Percentiles rank a stretch among this genome's conserved stretches.
phyloP scores from a whole-genome alignment of 2,797 vertebrate genomes.

The Tenualosa ilisha region DNA sequence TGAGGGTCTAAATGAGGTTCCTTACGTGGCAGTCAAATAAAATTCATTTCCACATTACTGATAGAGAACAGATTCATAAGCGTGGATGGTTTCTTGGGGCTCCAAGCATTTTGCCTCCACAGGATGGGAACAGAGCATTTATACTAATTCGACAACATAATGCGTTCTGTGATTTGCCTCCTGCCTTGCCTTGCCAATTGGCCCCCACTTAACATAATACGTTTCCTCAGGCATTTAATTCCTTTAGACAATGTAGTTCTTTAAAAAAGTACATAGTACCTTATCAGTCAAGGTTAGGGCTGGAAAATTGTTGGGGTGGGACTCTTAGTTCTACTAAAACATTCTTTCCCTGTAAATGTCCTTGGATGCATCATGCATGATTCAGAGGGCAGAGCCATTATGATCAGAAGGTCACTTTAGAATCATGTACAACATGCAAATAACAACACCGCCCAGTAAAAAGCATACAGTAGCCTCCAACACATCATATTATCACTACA shows the following conservation, averaged over 20 bases:
- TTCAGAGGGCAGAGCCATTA: neutral
- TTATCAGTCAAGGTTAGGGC: neutral
- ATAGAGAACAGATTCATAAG: neutral
- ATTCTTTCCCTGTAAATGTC: neutral
- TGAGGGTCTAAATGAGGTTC: neutral
- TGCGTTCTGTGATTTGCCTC: neutral
- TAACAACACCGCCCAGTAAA: neutral
- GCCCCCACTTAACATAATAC: constrained; percentile 13
- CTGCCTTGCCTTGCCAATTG: constrained; percentile 14
- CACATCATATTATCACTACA: neutral
- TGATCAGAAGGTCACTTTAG: neutral
- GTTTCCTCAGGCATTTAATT: neutral
- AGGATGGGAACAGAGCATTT: neutral
- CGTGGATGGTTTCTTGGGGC: neutral
- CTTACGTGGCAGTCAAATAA: neutral
- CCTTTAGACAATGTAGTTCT: neutral
- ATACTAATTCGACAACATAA: neutral
- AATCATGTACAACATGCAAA: neutral
- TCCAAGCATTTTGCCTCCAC: neutral
- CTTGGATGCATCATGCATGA: neutral
- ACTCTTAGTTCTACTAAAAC: neutral
- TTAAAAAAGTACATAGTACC: neutral
- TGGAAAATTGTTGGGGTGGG: neutral
- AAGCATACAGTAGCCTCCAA: neutral
- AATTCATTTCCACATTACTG: neutral